Evolutionary conservation across 2,113 vertebrate genomes (phyloP).

Genomic region (Hipposideros armiger): DNA sequence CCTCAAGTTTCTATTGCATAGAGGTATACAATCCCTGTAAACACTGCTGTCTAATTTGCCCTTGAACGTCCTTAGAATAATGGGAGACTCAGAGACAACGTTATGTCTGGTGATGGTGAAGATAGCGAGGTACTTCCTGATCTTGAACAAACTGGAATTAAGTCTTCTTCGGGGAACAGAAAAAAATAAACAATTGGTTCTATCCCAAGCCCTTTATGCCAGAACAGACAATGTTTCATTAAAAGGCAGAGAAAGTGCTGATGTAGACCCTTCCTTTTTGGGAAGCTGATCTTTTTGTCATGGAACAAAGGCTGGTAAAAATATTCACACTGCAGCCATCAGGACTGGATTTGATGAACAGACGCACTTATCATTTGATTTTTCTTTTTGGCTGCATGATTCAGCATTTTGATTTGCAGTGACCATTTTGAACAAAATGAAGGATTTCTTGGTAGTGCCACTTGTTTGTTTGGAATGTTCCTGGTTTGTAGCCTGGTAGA

Average conservation of each 20-base stretch:
- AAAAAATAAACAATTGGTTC: constrained; percentile 58
- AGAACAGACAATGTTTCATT: constrained; percentile 71
- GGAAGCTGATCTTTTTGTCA: constrained; percentile 59
- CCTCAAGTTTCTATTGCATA: neutral
- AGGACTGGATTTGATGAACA: constrained; percentile 70
- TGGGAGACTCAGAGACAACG: neutral
- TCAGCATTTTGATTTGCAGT: constrained; percentile 68
- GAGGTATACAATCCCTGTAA: neutral
- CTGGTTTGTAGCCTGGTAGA: neutral
- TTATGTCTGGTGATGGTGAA: neutral
- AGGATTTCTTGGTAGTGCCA: constrained; percentile 65
- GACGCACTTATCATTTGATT: constrained; percentile 59
- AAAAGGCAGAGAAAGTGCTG: constrained; percentile 73
- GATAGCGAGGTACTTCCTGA: neutral
- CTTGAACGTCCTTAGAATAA: neutral
- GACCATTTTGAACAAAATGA: constrained; percentile 63
- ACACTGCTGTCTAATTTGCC: neutral
- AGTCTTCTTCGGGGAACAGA: constrained; percentile 62
- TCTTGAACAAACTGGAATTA: neutral
- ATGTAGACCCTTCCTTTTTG: neutral
- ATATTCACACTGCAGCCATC: neutral
- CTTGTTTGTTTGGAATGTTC: constrained; percentile 65
- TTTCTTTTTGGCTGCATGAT: constrained; percentile 58
- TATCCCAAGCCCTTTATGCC: constrained; percentile 60
- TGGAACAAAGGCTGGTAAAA: constrained; percentile 71